Percentiles rank a stretch among this genome's conserved stretches.
phyloP scores from a whole-genome alignment of 2,113 vertebrate genomes.

The Microtus richardsoni region DNA sequence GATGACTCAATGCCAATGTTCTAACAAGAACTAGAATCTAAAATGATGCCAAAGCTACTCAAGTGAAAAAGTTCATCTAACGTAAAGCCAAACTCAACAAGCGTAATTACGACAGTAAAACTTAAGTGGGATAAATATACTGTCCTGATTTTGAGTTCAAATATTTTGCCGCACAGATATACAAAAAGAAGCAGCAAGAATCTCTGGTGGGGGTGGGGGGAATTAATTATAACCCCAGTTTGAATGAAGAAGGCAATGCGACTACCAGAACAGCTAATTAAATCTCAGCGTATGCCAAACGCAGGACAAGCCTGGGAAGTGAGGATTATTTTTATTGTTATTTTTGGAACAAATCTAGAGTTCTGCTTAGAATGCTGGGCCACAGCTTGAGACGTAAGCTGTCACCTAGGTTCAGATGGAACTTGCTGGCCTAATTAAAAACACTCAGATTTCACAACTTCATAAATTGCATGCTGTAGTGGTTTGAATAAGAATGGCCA shows the following conservation, averaged over 20 bases:
- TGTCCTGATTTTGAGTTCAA: constrained; percentile 12
- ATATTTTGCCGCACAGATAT: neutral
- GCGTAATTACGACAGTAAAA: constrained; percentile 38
- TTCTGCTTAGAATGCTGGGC: constrained; percentile 49
- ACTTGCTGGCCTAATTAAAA: neutral
- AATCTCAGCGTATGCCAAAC: neutral
- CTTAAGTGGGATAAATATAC: neutral
- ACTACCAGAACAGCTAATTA: neutral
- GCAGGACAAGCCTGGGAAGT: neutral
- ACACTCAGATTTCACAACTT: constrained; percentile 26
- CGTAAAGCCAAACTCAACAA: neutral
- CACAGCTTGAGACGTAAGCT: neutral
- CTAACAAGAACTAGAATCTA: constrained; percentile 18
- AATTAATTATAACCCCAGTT: neutral
- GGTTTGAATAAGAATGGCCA: neutral
- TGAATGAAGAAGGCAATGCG: neutral
- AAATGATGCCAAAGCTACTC: constrained; percentile 23
- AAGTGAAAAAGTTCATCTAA: neutral
- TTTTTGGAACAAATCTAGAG: constrained; percentile 45
- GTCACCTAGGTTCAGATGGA: neutral
- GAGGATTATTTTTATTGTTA: constrained; percentile 8
- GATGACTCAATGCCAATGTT: neutral
- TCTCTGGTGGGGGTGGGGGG: neutral
- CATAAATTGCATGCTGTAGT: neutral
- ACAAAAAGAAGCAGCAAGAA: neutral